phyloP scores from a whole-genome alignment of 2,113 vertebrate species.

The Sisor rabdophorus region DNA sequence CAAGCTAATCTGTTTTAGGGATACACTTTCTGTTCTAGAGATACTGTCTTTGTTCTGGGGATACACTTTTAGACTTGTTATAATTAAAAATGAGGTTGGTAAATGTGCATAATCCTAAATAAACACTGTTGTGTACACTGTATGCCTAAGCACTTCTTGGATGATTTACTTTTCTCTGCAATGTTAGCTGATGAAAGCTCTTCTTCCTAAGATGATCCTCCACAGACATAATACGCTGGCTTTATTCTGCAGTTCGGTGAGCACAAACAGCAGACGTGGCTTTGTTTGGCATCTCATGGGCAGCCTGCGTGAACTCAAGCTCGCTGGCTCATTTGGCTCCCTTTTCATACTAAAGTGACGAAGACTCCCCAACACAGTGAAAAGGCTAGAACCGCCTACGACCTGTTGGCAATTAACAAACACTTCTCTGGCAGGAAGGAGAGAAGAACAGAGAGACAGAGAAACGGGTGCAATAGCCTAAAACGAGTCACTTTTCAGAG shows the following conservation, averaged over 20 bases:
- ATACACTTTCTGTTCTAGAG: background rate
- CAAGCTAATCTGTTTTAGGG: background rate
- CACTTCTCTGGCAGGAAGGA: conserved; percentile 7
- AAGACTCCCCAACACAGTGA: conserved; percentile 13
- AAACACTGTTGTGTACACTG: background rate
- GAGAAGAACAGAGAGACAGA: background rate
- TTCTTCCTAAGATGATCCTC: conserved; percentile 11
- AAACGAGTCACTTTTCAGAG: background rate
- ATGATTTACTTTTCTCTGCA: background rate
- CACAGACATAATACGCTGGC: background rate
- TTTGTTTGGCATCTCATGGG: conserved; percentile 27
- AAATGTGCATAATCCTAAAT: background rate
- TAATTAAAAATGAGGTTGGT: background rate
- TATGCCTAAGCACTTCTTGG: conserved; percentile 1
- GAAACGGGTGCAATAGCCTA: background rate
- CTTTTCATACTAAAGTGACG: conserved; percentile 24
- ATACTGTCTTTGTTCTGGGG: background rate
- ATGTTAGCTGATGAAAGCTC: conserved; percentile 12
- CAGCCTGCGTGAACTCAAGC: background rate
- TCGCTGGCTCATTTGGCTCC: conserved; percentile 8
- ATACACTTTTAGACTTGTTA: background rate
- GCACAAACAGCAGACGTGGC: conserved; percentile 16
- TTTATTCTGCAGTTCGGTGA: background rate
- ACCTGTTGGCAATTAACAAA: conserved; percentile 26
- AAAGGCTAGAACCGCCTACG: conserved; percentile 22